phyloP scores from a whole-genome alignment of 1,140 invertebrate species.

The Sweltsa coloradensis region DNA sequence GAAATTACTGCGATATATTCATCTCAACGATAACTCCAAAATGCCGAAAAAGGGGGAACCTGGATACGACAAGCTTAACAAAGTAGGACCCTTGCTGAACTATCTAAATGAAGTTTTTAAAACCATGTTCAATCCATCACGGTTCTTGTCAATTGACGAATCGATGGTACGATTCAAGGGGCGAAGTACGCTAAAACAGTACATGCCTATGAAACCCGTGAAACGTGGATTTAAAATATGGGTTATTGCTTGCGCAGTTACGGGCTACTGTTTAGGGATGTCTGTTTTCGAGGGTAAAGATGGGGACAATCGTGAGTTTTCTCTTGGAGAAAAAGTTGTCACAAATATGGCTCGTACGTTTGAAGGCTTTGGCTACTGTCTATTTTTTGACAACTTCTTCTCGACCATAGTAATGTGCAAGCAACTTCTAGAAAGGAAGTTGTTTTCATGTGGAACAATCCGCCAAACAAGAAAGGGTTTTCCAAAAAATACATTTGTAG shows the following conservation, averaged over 20 bases:
- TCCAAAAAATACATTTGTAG: slow-evolving; percentile 6
- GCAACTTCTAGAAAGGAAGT: slow-evolving; percentile 10
- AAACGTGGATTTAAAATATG: slow-evolving; percentile 27
- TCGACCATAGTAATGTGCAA: slow-evolving; percentile 3
- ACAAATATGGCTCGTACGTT: slow-evolving; percentile 4
- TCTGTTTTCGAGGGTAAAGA: background rate
- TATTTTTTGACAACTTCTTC: slow-evolving; percentile 17
- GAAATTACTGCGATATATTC: slow-evolving; percentile 13
- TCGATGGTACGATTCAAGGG: slow-evolving; percentile 2
- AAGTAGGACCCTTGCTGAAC: slow-evolving; percentile 8
- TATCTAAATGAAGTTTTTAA: slow-evolving; percentile 7
- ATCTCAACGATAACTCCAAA: slow-evolving; percentile 15
- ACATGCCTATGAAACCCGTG: slow-evolving; percentile 27
- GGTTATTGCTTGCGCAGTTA: slow-evolving; percentile 10
- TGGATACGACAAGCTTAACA: slow-evolving; percentile 13
- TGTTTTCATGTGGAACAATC: slow-evolving; percentile 16
- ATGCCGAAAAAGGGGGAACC: slow-evolving; percentile 3
- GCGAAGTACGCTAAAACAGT: slow-evolving; percentile 19
- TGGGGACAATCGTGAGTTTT: background rate
- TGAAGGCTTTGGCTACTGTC: slow-evolving; percentile 8
- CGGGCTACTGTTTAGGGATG: background rate
- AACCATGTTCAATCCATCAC: slow-evolving; percentile 4
- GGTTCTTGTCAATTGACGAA: slow-evolving; percentile 5
- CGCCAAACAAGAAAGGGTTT: slow-evolving; percentile 15
- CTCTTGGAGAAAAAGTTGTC: slow-evolving; percentile 1